Conservation (phyloP, 2,113 vertebrate genomes). For the Anthoscopus minutus region DNA sequence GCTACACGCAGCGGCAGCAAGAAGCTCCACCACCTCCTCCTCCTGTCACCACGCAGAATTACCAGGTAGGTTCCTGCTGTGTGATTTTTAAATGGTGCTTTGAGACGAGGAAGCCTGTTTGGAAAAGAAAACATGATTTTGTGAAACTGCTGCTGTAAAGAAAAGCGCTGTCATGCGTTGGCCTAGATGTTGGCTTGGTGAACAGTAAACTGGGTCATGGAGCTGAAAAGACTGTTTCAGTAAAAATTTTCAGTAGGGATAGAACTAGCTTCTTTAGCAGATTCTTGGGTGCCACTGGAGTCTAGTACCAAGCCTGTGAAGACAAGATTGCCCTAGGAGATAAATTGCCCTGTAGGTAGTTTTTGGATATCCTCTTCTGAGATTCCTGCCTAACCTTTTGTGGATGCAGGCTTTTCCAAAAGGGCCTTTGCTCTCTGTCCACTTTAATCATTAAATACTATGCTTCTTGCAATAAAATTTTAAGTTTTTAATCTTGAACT, state of each 20-base stretch:
- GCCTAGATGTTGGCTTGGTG: background rate
- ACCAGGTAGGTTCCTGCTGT: constrained; percentile 75
- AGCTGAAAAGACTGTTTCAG: background rate
- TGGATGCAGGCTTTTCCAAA: background rate
- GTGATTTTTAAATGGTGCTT: background rate
- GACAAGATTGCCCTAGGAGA: background rate
- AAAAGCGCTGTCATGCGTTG: background rate
- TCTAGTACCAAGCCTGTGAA: background rate
- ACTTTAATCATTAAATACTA: background rate
- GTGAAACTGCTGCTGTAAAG: background rate
- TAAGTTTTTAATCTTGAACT: background rate
- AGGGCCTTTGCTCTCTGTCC: background rate
- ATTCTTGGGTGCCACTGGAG: background rate
- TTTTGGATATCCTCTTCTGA: background rate
- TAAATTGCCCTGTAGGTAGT: background rate
- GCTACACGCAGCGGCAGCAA: constrained; percentile 91
- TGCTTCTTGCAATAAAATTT: background rate
- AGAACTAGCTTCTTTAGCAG: background rate
- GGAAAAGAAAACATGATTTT: background rate
- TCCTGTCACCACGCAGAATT: constrained; percentile 95
- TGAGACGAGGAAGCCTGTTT: background rate
- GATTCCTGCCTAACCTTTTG: background rate
- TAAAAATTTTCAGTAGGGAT: background rate
- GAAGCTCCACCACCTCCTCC: constrained; percentile 95
- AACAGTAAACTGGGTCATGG: background rate